Evolutionary conservation across 1,140 invertebrate genomes (phyloP).

Genomic region (Tetramorium simillimum): DNA sequence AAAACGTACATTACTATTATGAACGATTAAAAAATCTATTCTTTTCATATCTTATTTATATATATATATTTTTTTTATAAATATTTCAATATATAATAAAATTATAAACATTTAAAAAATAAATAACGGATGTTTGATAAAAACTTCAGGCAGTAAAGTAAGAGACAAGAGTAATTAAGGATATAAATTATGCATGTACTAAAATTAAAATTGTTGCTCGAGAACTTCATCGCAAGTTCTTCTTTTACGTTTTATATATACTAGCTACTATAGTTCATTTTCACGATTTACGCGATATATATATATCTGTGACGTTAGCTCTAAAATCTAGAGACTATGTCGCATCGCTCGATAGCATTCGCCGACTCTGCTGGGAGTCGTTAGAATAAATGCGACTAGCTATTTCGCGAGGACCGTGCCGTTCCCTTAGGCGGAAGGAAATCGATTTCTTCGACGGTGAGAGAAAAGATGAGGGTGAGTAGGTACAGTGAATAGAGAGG

Average conservation of each 20-base stretch:
- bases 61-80: slow-evolving; percentile 14
- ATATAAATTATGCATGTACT: background rate
- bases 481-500: background rate
- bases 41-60: background rate
- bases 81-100: background rate
- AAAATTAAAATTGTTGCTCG: background rate
- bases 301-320: background rate
- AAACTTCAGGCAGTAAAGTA: background rate
- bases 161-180: background rate
- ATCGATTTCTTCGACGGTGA: slow-evolving; percentile 55
- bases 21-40: background rate
- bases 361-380: slow-evolving; percentile 47
- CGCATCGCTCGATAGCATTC: slow-evolving; percentile 36
- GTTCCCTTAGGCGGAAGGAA: slow-evolving; percentile 47
- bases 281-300: background rate
- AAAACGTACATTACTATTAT: background rate
- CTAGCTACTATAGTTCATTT: too few relatives aligned
- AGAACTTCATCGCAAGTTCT: background rate
- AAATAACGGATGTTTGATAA: background rate
- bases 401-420: slow-evolving; percentile 46
- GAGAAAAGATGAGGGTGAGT: slow-evolving; percentile 48
- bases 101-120: background rate
- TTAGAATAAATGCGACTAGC: slow-evolving; percentile 58
- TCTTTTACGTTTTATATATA: too few relatives aligned
- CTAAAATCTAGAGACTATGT: slow-evolving; percentile 47